Evolutionary conservation across 2,797 vertebrate species (phyloP).

Genomic region (Spinus olivaceus): DNA sequence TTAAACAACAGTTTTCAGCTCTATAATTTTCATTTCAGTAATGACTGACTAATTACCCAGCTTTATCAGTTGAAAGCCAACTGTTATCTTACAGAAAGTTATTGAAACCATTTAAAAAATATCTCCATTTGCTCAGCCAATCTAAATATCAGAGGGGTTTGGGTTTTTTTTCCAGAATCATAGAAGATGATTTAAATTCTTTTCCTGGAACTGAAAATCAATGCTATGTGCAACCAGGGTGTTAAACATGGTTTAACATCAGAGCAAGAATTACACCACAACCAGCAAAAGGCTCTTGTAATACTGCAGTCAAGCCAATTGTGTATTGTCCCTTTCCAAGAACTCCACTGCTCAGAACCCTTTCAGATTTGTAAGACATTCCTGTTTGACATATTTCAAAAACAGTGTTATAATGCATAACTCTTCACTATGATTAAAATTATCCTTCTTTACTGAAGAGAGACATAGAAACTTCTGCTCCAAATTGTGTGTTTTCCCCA

Average conservation of each 20-base stretch:
- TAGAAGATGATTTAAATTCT: not conserved
- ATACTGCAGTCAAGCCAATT: not conserved
- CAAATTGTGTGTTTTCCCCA: not conserved
- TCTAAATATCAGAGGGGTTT: not conserved
- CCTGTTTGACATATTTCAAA: not conserved
- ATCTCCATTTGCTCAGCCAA: constrained; percentile 9
- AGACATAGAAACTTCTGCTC: not conserved
- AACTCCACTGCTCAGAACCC: not conserved
- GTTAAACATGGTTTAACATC: not conserved
- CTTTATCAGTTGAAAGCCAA: constrained; percentile 6
- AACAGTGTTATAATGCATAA: not conserved
- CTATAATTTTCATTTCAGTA: not conserved
- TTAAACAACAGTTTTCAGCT: constrained; percentile 1
- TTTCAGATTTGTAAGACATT: not conserved
- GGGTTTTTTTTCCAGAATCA: not conserved
- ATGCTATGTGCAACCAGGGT: not conserved
- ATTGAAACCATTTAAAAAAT: not conserved
- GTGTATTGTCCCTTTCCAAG: not conserved
- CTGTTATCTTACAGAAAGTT: constrained; percentile 15
- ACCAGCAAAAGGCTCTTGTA: not conserved
- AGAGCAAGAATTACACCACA: not conserved
- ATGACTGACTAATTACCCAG: not conserved
- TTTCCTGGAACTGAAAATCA: not conserved
- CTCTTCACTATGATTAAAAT: not conserved
- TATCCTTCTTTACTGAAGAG: not conserved